Percentiles rank a stretch among this genome's conserved stretches.
These are phyloP conservation scores for Urocynchramus pylzowi DNA, from an alignment of 2,113 vertebrate genomes.

Conservation along the genomic window DNA sequence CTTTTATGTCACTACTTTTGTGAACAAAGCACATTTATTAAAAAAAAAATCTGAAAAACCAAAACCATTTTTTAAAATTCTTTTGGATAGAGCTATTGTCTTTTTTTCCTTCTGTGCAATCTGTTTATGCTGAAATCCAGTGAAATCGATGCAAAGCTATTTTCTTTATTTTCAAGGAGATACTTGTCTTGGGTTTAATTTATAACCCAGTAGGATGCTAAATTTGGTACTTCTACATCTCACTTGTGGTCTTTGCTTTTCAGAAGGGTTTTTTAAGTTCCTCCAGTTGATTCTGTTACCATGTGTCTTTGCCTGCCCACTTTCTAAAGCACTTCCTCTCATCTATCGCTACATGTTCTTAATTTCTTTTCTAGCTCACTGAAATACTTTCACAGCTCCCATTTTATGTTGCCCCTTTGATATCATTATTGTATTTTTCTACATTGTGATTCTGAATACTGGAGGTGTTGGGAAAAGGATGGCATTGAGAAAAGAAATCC, in stretches of 20 bases:
- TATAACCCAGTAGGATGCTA: not conserved
- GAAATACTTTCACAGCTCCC: not conserved
- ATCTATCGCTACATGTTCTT: not conserved
- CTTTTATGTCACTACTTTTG: slow-evolving; percentile 75
- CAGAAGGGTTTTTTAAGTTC: not conserved
- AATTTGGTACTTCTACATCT: not conserved
- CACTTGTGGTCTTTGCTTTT: not conserved
- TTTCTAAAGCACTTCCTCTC: not conserved
- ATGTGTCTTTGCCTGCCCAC: not conserved
- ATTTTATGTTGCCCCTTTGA: not conserved
- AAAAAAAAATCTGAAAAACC: slow-evolving; percentile 59
- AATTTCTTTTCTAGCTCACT: not conserved
- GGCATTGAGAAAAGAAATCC: not conserved
- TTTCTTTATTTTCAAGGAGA: not conserved
- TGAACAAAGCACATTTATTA: slow-evolving; percentile 81
- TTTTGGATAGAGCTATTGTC: not conserved
- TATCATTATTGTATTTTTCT: not conserved
- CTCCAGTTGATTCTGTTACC: not conserved
- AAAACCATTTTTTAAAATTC: not conserved
- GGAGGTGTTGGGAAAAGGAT: not conserved
- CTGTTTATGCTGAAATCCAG: not conserved
- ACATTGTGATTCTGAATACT: not conserved
- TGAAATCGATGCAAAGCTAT: not conserved
- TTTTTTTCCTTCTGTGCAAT: not conserved
- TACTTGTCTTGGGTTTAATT: not conserved